Evolutionary conservation across 1,140 invertebrate species (phyloP).

Genomic region (Radopholus similis): DNA sequence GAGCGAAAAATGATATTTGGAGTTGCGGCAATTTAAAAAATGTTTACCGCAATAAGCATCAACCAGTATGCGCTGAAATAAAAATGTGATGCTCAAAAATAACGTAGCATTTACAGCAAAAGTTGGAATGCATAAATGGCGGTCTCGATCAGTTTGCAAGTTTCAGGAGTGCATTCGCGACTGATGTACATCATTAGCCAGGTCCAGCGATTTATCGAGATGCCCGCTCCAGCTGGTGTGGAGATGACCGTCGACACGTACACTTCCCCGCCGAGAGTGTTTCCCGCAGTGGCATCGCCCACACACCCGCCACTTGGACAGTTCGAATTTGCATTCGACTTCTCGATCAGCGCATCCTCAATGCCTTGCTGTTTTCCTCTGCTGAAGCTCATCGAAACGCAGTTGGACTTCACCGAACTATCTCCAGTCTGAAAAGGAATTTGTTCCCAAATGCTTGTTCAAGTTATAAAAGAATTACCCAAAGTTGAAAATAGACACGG

Average conservation of each 20-base stretch:
- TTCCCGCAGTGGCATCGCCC: not conserved
- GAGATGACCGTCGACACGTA: constrained; percentile 22
- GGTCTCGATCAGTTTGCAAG: constrained; percentile 16
- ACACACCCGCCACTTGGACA: not conserved
- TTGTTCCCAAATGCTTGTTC: not conserved
- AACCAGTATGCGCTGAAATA: constrained; percentile 17
- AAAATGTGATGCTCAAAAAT: not conserved
- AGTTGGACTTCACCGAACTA: not conserved
- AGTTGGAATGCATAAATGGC: constrained; percentile 82
- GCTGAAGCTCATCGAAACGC: not conserved
- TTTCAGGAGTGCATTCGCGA: constrained; percentile 8
- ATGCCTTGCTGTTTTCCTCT: constrained; percentile 10
- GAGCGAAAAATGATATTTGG: constrained; percentile 68
- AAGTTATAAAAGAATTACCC: not conserved
- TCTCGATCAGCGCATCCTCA: constrained; percentile 12
- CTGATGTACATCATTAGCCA: constrained; percentile 15
- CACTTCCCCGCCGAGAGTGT: constrained; percentile 11
- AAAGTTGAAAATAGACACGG: constrained; percentile 44
- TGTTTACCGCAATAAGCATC: constrained; percentile 11
- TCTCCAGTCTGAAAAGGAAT: not conserved
- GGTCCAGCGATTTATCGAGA: constrained; percentile 16
- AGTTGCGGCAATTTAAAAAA: not conserved
- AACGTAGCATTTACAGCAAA: constrained; percentile 73
- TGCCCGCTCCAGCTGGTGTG: not conserved
- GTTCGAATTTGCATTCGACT: not conserved